These are phyloP conservation scores for Deilephila porcellus DNA, from an alignment of 2,888 invertebrate species.

Conservation along the genomic window DNA sequence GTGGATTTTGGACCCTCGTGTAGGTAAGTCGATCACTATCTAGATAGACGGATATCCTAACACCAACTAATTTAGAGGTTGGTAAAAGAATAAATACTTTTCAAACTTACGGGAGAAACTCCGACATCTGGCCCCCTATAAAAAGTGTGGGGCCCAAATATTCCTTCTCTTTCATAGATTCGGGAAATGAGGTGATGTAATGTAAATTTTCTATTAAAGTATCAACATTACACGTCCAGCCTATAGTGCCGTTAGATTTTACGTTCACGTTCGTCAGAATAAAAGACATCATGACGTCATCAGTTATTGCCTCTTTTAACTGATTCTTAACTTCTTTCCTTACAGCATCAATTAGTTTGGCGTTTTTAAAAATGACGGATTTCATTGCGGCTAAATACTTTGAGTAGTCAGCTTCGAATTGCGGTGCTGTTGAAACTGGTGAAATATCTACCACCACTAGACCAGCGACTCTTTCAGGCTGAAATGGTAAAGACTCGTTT, in stretches of 20 bases:
- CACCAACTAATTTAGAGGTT: too few relatives aligned
- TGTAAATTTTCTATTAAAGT: conserved; percentile 87
- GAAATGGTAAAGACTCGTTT: conserved; percentile 41
- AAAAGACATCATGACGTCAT: conserved; percentile 85
- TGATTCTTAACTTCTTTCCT: conserved; percentile 53
- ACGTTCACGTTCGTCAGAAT: conserved; percentile 81
- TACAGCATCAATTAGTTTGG: conserved; percentile 54
- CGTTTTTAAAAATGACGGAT: conserved; percentile 54
- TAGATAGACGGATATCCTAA: too few relatives aligned
- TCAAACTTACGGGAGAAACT: conserved; percentile 88
- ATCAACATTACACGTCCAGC: conserved; percentile 93
- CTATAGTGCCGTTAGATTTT: conserved; percentile 63
- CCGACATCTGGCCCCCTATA: conserved; percentile 91
- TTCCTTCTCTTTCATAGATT: conserved; percentile 51
- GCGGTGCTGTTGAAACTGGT: conserved; percentile 81
- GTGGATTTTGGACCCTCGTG: too few relatives aligned
- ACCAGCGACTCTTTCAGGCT: conserved; percentile 85
- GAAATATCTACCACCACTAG: conserved; percentile 88
- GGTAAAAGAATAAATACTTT: too few relatives aligned
- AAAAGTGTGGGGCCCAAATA: conserved; percentile 90
- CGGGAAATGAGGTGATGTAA: conserved; percentile 87
- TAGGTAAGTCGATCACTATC: too few relatives aligned
- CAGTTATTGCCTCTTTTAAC: conserved; percentile 55
- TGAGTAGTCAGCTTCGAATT: conserved; percentile 83
- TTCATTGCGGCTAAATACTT: conserved; percentile 83